These are phyloP conservation scores for Chlamydotis undulata DNA, from an alignment of 2,113 vertebrate genomes.

Conservation along the genomic window DNA sequence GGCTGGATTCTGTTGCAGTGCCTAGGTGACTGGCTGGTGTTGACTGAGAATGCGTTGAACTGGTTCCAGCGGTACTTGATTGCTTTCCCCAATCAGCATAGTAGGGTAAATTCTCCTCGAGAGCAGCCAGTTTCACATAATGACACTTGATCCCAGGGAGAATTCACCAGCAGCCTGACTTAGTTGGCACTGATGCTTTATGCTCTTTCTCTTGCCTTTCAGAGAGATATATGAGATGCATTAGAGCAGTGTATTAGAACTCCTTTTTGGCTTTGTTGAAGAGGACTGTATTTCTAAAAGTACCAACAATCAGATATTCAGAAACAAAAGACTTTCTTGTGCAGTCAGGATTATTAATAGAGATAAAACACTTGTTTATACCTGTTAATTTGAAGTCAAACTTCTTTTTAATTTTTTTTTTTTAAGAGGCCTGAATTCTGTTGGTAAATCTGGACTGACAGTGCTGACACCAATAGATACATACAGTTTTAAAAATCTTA, in stretches of 20 bases:
- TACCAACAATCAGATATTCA: conserved; percentile 50
- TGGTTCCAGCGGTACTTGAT: conserved; percentile 47
- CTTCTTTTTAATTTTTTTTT: background rate
- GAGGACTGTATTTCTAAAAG: conserved; percentile 23
- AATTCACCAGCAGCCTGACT: conserved; percentile 59
- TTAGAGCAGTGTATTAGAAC: conserved; percentile 47
- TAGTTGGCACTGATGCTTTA: conserved; percentile 37
- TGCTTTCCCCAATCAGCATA: conserved; percentile 57
- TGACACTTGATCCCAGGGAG: conserved; percentile 62
- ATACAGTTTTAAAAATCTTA: background rate
- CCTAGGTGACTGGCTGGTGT: conserved; percentile 64
- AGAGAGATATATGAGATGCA: conserved; percentile 60
- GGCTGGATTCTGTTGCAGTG: conserved; percentile 63
- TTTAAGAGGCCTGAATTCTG: background rate
- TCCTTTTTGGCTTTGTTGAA: conserved; percentile 50
- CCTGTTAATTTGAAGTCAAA: conserved; percentile 14
- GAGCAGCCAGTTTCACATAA: conserved; percentile 65
- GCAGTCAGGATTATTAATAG: conserved; percentile 1
- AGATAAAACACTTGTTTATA: conserved; percentile 22
- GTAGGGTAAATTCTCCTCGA: conserved; percentile 51
- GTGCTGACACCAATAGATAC: background rate
- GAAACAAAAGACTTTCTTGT: conserved; percentile 35
- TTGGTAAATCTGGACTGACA: conserved; percentile 13
- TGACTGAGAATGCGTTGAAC: conserved; percentile 68
- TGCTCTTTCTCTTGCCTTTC: conserved; percentile 43